These are phyloP conservation scores for Pogonus chalceus DNA, from an alignment of 1,140 invertebrate species.

Conservation along the genomic window DNA sequence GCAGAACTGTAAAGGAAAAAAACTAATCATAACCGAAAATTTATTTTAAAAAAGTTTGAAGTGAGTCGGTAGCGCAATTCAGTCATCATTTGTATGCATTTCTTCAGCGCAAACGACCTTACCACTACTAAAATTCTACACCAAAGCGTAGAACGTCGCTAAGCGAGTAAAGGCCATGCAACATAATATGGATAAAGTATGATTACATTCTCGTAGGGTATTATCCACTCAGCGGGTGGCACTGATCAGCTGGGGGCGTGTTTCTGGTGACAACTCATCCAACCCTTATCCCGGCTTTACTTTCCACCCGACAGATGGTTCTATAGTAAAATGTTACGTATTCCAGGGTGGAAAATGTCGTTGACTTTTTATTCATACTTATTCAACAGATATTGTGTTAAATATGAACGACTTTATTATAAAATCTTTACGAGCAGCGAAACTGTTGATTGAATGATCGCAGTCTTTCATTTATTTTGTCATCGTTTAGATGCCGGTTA, in stretches of 20 bases:
- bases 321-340: background rate
- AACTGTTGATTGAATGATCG: background rate
- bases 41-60: too few relatives aligned
- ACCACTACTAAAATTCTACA: too few relatives aligned
- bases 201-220: constrained; percentile 25
- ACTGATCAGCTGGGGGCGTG: constrained; percentile 19
- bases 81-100: too few relatives aligned
- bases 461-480: too few relatives aligned
- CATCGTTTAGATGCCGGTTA: too few relatives aligned
- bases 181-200: constrained; percentile 30
- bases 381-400: background rate
- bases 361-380: background rate
- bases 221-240: constrained; percentile 23
- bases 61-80: too few relatives aligned
- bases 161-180: constrained; percentile 4
- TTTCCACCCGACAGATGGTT: background rate
- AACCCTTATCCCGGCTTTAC: background rate
- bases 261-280: background rate
- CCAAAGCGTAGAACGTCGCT: too few relatives aligned
- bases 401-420: constrained; percentile 2
- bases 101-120: too few relatives aligned
- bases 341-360: background rate
- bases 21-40: too few relatives aligned
- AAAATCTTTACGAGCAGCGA: background rate
- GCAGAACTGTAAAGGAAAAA: too few relatives aligned